Evolutionary conservation across 1,140 invertebrate genomes (phyloP), one percentile per base, ranked within the genome.

Genomic region (Parasteatoda tepidariorum): DNA sequence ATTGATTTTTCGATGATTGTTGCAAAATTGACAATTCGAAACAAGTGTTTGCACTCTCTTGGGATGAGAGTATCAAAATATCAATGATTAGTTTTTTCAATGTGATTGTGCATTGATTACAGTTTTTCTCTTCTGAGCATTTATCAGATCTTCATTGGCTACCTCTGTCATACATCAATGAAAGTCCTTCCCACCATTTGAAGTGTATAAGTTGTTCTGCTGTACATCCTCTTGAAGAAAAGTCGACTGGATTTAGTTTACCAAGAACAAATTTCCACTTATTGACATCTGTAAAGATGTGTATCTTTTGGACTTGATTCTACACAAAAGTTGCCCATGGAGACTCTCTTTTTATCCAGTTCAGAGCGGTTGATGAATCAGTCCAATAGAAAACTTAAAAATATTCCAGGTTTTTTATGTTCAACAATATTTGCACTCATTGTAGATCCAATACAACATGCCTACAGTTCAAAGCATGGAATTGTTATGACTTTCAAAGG

Each of bases 101-200:
- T 41, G 5, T 41, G 38, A 41, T 41, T 41, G 38, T 41, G 38
- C 5, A 41, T 41, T 6, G 38, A 41, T 41, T 13, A 13, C 38
- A 41, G 38, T 41, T 41, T 41, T 41, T 41, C 38, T 41, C 38
- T 41, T 41, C 13, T 41, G 5, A 41, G 38, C 38, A 41, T 41
- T 41, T 41, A 41, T 41, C 38, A 13, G 38, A 41, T 41, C 38
- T 41, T 41, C 38, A 41, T 41, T 13, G 5, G 13, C 38, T 41
- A 41, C 5, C 38, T 41, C 38, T 41, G 38, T 41, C 38, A 41
- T 41, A 41, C 55, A 66, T 6, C 62, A 13, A 66, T 33, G 26
- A 11, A 66, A 26, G 62, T 66, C 62, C 62, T n/a, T 66, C 62
- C 26, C 62, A 66, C 62, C 62, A 66, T 33, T 31, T 28, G 62